Conservation (phyloP, 2,113 vertebrate species). For the Butorides virescens region DNA sequence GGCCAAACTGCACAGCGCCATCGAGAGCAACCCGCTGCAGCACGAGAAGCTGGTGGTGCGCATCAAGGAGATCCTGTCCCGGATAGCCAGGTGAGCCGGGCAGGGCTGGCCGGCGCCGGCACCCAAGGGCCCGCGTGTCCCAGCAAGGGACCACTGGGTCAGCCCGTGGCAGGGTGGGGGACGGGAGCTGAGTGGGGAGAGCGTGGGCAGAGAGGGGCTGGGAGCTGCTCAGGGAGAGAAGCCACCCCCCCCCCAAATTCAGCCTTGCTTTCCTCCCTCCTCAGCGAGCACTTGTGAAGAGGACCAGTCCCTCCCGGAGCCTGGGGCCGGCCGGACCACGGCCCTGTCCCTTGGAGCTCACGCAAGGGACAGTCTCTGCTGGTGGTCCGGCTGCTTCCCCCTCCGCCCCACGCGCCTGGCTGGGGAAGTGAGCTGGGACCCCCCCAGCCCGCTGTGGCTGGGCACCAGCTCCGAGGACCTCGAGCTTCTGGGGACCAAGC, state of each 20-base stretch:
- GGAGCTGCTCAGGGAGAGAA: neutral
- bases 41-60: conserved; percentile 87
- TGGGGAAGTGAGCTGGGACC: neutral
- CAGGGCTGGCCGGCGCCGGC: accelerated
- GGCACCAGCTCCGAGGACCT: neutral
- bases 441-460: neutral
- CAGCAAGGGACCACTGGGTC: accelerated
- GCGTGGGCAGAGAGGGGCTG: neutral
- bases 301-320: neutral
- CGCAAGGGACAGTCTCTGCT: neutral
- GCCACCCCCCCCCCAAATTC: too few relatives aligned
- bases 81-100: conserved; percentile 86
- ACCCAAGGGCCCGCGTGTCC: neutral
- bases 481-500: neutral
- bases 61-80: conserved; percentile 90
- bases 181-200: neutral
- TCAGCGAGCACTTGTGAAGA: conserved; percentile 61
- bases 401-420: neutral
- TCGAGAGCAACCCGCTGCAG: conserved; percentile 90
- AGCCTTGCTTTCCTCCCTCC: neutral
- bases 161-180: neutral
- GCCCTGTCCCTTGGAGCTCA: conserved; percentile 17
- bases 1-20: conserved; percentile 87
- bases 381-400: neutral
- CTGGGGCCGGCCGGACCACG: neutral